A percentile compares a stretch with the other conserved stretches of the same genome.
phyloP scores from a whole-genome alignment of 2,797 vertebrate genomes.

The Melanotaenia nigrans region DNA sequence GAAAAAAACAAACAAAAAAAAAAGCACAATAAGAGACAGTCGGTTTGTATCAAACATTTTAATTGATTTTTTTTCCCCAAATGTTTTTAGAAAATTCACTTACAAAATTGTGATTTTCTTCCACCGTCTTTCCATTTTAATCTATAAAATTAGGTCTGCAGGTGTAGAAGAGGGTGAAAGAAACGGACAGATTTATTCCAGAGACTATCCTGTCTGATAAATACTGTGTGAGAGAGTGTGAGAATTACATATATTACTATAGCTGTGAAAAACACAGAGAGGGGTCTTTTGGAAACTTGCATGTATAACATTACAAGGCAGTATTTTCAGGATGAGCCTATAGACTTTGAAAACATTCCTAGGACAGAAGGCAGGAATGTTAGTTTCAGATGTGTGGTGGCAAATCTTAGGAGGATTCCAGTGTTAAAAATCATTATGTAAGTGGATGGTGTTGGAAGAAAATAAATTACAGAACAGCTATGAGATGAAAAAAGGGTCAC shows the following conservation, averaged over 20 bases:
- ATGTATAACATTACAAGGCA: constrained; percentile 61
- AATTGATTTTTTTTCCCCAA: constrained; percentile 63
- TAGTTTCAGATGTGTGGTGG: constrained; percentile 50
- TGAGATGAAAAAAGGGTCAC: constrained; percentile 51
- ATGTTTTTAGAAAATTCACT: constrained; percentile 79
- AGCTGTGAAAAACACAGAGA: constrained; percentile 35
- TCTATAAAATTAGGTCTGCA: constrained; percentile 76
- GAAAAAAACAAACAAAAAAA: background rate
- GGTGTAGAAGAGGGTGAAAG: constrained; percentile 64
- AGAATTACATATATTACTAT: constrained; percentile 45
- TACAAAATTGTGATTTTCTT: constrained; percentile 73
- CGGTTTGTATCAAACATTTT: constrained; percentile 74
- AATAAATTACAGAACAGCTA: constrained; percentile 25
- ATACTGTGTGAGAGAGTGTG: constrained; percentile 39
- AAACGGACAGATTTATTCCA: constrained; percentile 60
- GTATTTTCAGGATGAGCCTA: constrained; percentile 34
- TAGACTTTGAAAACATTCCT: constrained; percentile 39
- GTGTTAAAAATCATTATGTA: constrained; percentile 66
- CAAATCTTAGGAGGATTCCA: constrained; percentile 58
- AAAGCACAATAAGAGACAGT: constrained; percentile 19
- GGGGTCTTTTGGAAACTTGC: background rate
- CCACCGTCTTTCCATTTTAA: constrained; percentile 62
- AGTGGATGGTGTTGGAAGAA: constrained; percentile 44
- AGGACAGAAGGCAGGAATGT: constrained; percentile 75
- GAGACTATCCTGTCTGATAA: constrained; percentile 56